Conservation (phyloP, 1,140 invertebrate genomes). For the Limonius californicus region DNA sequence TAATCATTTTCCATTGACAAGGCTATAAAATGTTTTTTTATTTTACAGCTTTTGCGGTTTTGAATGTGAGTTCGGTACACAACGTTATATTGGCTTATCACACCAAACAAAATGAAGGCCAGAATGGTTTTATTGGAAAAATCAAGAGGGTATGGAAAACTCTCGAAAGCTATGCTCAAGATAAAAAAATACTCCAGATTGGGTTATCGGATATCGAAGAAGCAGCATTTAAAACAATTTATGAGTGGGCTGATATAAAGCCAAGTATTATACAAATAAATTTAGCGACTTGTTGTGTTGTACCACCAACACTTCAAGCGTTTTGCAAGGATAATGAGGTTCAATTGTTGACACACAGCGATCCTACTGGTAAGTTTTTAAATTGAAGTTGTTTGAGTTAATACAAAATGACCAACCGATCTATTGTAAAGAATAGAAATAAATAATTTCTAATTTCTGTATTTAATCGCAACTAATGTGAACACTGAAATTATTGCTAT, state of each 20-base stretch:
- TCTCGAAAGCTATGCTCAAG: constrained; percentile 65
- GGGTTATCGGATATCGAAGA: constrained; percentile 90
- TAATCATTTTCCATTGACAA: too few relatives aligned
- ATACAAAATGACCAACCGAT: too few relatives aligned
- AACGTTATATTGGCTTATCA: constrained; percentile 72
- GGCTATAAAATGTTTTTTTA: constrained; percentile 7
- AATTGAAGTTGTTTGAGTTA: neutral
- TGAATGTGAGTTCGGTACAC: constrained; percentile 65
- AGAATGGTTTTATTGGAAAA: constrained; percentile 56
- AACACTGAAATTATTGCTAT: too few relatives aligned
- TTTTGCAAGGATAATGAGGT: constrained; percentile 90
- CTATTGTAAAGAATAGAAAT: too few relatives aligned
- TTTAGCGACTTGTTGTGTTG: constrained; percentile 91
- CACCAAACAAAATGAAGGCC: constrained; percentile 49
- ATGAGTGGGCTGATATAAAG: constrained; percentile 76
- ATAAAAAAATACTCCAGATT: constrained; percentile 65
- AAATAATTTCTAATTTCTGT: too few relatives aligned
- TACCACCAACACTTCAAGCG: constrained; percentile 81
- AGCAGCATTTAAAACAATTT: constrained; percentile 69
- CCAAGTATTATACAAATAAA: constrained; percentile 94
- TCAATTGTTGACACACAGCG: constrained; percentile 92
- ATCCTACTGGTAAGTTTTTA: constrained; percentile 71
- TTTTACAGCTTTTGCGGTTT: constrained; percentile 60
- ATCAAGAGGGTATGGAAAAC: constrained; percentile 70
- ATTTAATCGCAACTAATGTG: too few relatives aligned